Percentiles rank a stretch among this genome's conserved stretches.
Evolutionary conservation across 2,113 vertebrate species (phyloP).

Genomic region (Notothenia rossii): DNA sequence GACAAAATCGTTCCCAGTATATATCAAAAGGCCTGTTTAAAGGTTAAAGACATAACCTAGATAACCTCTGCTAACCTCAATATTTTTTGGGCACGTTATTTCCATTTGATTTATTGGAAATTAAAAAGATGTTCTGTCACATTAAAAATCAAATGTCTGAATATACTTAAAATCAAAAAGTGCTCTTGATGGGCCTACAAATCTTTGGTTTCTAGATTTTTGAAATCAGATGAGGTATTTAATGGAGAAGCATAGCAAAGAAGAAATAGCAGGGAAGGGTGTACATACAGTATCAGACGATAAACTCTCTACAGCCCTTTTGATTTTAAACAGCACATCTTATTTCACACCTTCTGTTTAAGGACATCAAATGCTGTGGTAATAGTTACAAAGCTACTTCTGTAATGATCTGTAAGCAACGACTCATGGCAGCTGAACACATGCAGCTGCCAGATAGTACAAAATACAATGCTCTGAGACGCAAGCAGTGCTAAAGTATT

Average conservation of each 20-base stretch:
- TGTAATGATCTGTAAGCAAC: not conserved
- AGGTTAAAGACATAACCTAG: too few species aligned
- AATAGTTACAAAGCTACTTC: conserved; percentile 5
- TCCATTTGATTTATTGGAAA: too few species aligned
- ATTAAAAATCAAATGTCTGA: too few species aligned
- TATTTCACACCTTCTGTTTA: conserved; percentile 18
- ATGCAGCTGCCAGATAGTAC: conserved; percentile 14
- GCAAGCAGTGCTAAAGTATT: conserved; percentile 21
- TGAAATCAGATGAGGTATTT: not conserved
- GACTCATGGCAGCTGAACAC: conserved; percentile 7
- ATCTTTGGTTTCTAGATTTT: not conserved
- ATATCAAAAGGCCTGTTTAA: too few species aligned
- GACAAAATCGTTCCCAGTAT: too few species aligned
- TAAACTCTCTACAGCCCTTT: not conserved
- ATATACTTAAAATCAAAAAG: too few species aligned
- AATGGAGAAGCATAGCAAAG: not conserved
- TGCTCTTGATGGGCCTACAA: too few species aligned
- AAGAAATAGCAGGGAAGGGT: not conserved
- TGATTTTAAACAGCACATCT: conserved; percentile 24
- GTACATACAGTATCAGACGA: not conserved
- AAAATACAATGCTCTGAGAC: not conserved
- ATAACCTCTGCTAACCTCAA: too few species aligned
- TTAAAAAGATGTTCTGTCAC: too few species aligned
- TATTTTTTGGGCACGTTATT: too few species aligned
- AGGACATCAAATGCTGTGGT: not conserved